Evolutionary conservation across 37 sponge, comb jelly and placozoan species (phyloP).

Genomic region (Hexactinellida sp.): DNA sequence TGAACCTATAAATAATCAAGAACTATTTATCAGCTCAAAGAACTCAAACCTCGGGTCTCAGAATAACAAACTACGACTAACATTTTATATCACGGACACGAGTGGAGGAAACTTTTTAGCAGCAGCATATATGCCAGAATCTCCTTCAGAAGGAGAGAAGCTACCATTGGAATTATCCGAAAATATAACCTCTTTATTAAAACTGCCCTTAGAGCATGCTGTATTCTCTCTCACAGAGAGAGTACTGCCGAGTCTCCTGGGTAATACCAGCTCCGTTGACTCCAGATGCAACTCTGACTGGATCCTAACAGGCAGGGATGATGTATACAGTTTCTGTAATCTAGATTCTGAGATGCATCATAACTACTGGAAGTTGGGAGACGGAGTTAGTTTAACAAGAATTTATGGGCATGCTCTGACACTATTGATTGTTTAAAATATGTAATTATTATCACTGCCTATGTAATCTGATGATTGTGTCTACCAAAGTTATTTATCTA

Average conservation of each 20-base stretch:
- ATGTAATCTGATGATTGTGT: no score
- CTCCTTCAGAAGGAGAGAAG: not conserved
- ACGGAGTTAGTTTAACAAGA: not conserved
- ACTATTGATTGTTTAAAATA: not conserved
- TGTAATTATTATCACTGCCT: no score
- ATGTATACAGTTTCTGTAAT: not conserved
- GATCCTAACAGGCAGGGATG: not conserved
- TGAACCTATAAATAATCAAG: not conserved
- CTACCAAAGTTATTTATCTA: no score
- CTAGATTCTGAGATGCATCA: not conserved
- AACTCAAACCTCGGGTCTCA: not conserved
- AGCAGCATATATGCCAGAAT: not conserved
- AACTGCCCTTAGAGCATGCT: not conserved
- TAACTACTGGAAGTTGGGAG: not conserved
- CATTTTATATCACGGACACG: not conserved
- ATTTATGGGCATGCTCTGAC: not conserved
- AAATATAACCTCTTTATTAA: not conserved
- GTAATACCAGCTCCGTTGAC: not conserved
- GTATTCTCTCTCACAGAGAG: not conserved
- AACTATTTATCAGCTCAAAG: not conserved
- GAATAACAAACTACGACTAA: not conserved
- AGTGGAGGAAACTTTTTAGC: not conserved
- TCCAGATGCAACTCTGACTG: not conserved
- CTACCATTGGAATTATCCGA: not conserved
- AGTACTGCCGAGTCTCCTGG: not conserved